Percentiles rank a stretch among this genome's conserved stretches.
These are phyloP conservation scores for Caenorhabditis tropicalis DNA, from an alignment of 1,140 invertebrate genomes.

Conservation along the genomic window DNA sequence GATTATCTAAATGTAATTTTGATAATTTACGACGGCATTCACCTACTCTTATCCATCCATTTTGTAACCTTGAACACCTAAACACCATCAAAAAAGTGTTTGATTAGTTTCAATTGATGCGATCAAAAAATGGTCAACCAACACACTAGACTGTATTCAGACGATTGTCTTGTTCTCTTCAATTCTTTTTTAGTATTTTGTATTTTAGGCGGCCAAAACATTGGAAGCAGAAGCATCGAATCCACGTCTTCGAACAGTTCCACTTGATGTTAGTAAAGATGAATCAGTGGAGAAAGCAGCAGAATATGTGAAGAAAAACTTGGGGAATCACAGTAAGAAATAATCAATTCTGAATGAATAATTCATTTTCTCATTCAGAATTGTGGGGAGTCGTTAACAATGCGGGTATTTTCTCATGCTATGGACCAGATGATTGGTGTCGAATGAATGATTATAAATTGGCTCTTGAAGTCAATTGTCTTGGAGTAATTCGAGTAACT, in stretches of 20 bases:
- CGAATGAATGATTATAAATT: conserved; percentile 59
- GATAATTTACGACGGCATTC: no score
- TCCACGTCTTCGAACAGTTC: conserved; percentile 40
- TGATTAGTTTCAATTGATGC: no score
- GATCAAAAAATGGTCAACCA: background rate
- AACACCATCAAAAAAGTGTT: no score
- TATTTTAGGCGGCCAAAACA: conserved; percentile 44
- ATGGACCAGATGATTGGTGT: conserved; percentile 66
- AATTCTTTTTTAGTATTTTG: background rate
- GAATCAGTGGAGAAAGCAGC: conserved; percentile 56
- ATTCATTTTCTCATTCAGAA: conserved; percentile 54
- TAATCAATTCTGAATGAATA: background rate
- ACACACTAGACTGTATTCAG: background rate
- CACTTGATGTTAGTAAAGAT: conserved; percentile 59
- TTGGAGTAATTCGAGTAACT: conserved; percentile 60
- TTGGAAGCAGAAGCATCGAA: conserved; percentile 41
- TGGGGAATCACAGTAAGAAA: conserved; percentile 6
- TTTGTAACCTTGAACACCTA: no score
- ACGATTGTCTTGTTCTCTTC: background rate
- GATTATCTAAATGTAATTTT: no score
- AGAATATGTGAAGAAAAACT: conserved; percentile 50
- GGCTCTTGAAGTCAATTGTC: conserved; percentile 59
- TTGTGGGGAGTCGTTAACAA: conserved; percentile 63
- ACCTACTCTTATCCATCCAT: no score
- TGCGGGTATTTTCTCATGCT: conserved; percentile 65